Evolutionary conservation across 2,113 vertebrate species (phyloP), one percentile per base, ranked within the genome.

Genomic region (Spea bombifrons): DNA sequence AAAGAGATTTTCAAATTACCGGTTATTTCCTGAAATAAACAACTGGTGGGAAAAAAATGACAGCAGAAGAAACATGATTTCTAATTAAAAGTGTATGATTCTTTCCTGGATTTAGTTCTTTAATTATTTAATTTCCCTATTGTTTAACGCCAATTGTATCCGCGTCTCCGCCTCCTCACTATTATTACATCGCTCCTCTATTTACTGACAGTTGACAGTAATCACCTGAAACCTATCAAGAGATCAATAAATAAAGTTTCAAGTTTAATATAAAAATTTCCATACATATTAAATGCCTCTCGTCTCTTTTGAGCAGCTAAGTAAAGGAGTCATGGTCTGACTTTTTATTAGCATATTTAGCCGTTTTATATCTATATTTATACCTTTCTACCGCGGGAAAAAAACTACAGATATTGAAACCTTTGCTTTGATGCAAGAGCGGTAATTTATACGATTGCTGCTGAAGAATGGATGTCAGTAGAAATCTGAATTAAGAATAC

Each of bases 361-460:
- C 43, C 75, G 83, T 81, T 76, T 76, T 78, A 80, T 73, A 81
- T 83, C 75, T 86, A 84, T 87, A 87, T 87, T 87, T 87, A 84
- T 86, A 80, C 71, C 44, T 8, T 65, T 66, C 53, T 30, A 73
- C 44, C 78, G 81, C 71, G 43, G 74, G 7, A 86, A 85, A 61
- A 84, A 44, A 6, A n/a, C 3, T 0, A 17, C 13, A 46, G 80
- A 82, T 83, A 82, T 61, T 83, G 80, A 12, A 83, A 80, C 74
- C 57, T 84, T 77, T 82, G 82, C 73, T 46, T 81, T 50, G 46
- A 17, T 49, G 59, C 69, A 71, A 30, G 53, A 79, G 67, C 52
- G 73, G 73, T 85, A 84, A 81, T 84, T 86, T 81, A 81, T 64
- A 75, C 74, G 83, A 45, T 66, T 82, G 67, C 12, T 67, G 49